Evolutionary conservation across 2,888 invertebrate species (phyloP).

Genomic region (Tuberolachnus salignus): DNA sequence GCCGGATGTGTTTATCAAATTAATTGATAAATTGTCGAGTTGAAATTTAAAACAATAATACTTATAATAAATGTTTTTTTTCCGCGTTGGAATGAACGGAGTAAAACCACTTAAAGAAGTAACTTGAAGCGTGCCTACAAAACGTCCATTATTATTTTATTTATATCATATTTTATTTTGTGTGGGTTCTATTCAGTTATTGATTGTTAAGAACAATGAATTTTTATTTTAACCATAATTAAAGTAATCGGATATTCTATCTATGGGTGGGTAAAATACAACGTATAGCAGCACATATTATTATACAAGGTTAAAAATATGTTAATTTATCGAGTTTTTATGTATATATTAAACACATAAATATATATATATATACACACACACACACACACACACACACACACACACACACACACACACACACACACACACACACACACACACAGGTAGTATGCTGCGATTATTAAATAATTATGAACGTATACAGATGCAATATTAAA

Average conservation of each 20-base stretch:
- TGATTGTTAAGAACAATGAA: not conserved
- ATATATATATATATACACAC: no score
- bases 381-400: no score
- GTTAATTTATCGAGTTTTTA: not conserved
- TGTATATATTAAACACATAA: no score
- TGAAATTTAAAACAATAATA: no score
- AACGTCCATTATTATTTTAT: not conserved
- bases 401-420: no score
- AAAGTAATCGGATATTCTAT: not conserved
- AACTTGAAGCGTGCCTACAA: no score
- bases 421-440: no score
- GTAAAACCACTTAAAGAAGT: no score
- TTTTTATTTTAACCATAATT: not conserved
- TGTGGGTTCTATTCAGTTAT: not conserved
- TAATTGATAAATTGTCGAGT: no score
- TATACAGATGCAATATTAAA: not conserved
- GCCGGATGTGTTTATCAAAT: no score
- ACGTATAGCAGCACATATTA: not conserved
- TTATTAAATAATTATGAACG: not conserved
- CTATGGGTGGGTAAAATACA: not conserved
- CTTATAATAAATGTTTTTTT: no score
- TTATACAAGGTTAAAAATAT: slow-evolving; percentile 3
- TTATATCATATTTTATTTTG: not conserved
- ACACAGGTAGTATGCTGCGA: not conserved
- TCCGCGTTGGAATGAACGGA: no score